Base-by-base conservation (phyloP, 2,797 vertebrate genomes). In the Anguilla anguilla region DNA sequence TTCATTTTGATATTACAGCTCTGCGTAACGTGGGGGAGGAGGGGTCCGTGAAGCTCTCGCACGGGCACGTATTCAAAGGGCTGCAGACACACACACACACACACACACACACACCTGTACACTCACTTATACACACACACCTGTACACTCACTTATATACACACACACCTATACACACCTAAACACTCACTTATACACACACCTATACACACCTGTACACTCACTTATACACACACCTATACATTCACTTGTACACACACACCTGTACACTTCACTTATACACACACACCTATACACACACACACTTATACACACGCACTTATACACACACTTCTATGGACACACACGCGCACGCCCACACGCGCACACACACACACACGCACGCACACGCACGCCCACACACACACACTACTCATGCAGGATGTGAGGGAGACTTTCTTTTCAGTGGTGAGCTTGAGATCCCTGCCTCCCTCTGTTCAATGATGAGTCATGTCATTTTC, bases 1-100 rank as follows among this genome's bases (percentile, higher is more conserved):
- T 88, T 82, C 88, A 88, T 53, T 86, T 86, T 90, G 89, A 90
- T 91, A 88, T 67, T 67, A n/a, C 61, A 89, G 90, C 89, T 89
- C 88, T 53, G 43, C 35, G 59, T 51, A 51, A 77, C 59, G 83
- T 85, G 83, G 57, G 82, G 88, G 86, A 86, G 13, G 19, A 15
- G 39, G 15, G 1, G 19, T 39, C 13, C 6, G 17, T 7, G 46
- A 74, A n/a, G 19, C n/a, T 28, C 84, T 69, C n/a, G 57, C 86
- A 87, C 49, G 86, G 82, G 88, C 87, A 6, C 15, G 6, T 43
- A 46, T 5, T 0, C 39, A 49, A 13, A 81, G n/a, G 22, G 2
- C 10, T 74, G 69, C 69, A 5, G 22, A 72, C 85, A 61, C 19
- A 69, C 85, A 59, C 17, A 59, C 53, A 86, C 82, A 77, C 72